Evolutionary conservation across 1,140 invertebrate species (phyloP).

Genomic region (Pachyrhynchus sulphureomaculatus): DNA sequence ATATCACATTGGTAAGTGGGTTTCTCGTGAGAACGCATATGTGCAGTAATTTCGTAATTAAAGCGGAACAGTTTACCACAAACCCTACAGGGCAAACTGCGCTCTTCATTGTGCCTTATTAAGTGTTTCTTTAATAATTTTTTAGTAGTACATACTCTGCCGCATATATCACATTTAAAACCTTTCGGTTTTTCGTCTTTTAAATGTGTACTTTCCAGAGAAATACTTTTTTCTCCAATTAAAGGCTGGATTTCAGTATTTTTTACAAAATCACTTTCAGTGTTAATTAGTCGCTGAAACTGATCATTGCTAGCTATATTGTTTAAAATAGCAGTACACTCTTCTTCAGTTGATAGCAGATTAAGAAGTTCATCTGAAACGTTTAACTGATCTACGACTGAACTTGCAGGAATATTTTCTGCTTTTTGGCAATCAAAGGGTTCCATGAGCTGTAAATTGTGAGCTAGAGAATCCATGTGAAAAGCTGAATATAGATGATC

Average conservation of each 20-base stretch:
- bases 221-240: conserved; percentile 1
- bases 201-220: background rate
- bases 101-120: conserved; percentile 8
- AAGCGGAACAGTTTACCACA: conserved; percentile 45
- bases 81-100: conserved; percentile 30
- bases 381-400: conserved; percentile 40
- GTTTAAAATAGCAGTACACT: conserved; percentile 42
- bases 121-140: conserved; percentile 24
- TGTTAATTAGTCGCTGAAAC: conserved; percentile 33
- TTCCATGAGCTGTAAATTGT: conserved; percentile 31
- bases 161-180: conserved; percentile 15
- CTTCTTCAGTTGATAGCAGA: conserved; percentile 42
- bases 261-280: conserved; percentile 33
- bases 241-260: conserved; percentile 21
- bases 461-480: conserved; percentile 25
- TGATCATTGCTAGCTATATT: conserved; percentile 42
- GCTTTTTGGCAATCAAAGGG: conserved; percentile 31
- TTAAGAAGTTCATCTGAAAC: conserved; percentile 42
- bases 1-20: conserved; percentile 45
- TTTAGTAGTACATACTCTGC: conserved; percentile 20
- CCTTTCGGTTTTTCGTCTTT: background rate
- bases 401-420: conserved; percentile 37
- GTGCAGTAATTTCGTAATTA: conserved; percentile 34
- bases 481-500: conserved; percentile 13
- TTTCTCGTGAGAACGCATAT: conserved; percentile 35